phyloP scores from a whole-genome alignment of 2,113 vertebrate genomes.

The Leuciscus idus region DNA sequence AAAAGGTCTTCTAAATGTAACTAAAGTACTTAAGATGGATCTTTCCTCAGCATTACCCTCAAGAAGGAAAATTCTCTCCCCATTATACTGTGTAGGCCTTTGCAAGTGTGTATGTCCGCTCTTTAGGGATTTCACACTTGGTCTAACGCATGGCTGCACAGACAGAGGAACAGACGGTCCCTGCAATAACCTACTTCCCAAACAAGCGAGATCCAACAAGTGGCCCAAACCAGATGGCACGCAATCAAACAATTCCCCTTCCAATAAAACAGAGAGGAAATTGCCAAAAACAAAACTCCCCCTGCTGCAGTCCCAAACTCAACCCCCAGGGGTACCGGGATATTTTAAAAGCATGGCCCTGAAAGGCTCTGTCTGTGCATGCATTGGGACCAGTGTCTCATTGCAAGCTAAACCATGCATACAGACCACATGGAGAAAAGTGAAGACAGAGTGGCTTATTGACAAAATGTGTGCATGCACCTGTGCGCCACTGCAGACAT shows the following conservation, averaged over 20 bases:
- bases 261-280: slow-evolving; percentile 46
- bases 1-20: background rate
- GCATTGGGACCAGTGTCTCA: slow-evolving; percentile 44
- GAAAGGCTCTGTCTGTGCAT: slow-evolving; percentile 25
- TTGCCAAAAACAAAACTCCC: slow-evolving; percentile 59
- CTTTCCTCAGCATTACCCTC: background rate
- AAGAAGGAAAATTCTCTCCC: background rate
- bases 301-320: slow-evolving; percentile 19
- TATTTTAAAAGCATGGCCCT: slow-evolving; percentile 49
- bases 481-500: background rate
- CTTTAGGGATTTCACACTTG: slow-evolving; percentile 62
- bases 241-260: slow-evolving; percentile 44
- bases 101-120: slow-evolving; percentile 16
- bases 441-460: background rate
- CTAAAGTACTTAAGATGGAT: background rate
- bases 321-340: slow-evolving; percentile 61
- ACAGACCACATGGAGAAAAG: background rate
- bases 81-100: slow-evolving; percentile 29
- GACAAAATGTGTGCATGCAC: background rate
- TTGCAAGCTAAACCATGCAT: slow-evolving; percentile 39
- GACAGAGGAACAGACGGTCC: slow-evolving; percentile 62
- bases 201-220: slow-evolving; percentile 60
- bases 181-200: slow-evolving; percentile 64
- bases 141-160: slow-evolving; percentile 60
- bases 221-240: slow-evolving; percentile 69